phyloP scores from a whole-genome alignment of 2,113 vertebrate genomes.

The Arothron firmamentum region DNA sequence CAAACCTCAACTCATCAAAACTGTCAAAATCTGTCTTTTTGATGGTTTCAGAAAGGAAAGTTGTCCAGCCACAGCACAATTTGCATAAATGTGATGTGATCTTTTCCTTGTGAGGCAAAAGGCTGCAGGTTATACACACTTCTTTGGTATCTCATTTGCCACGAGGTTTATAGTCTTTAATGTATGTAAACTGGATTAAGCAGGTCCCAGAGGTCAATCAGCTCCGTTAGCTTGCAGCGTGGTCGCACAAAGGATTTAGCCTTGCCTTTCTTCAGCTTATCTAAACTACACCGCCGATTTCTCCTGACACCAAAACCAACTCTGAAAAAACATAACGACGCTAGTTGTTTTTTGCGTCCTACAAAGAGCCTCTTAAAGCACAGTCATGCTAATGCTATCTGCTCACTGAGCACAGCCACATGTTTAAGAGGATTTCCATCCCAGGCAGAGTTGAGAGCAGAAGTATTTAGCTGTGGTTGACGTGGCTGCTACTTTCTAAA shows the following conservation, averaged over 20 bases:
- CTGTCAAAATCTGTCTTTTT: background rate
- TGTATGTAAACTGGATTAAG: conserved; percentile 53
- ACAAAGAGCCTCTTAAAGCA: background rate
- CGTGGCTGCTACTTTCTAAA: no score
- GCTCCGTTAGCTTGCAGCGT: conserved; percentile 39
- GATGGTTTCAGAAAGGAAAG: background rate
- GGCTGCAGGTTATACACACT: background rate
- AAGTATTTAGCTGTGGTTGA: no score
- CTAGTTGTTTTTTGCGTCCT: background rate
- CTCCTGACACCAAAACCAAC: conserved; percentile 3
- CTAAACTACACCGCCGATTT: conserved; percentile 38
- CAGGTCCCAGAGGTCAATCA: conserved; percentile 33
- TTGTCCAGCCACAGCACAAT: no score
- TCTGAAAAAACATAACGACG: background rate
- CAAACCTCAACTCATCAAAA: no score
- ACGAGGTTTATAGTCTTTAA: conserved; percentile 8
- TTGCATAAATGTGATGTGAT: no score
- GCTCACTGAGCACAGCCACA: background rate
- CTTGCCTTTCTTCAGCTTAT: conserved; percentile 46
- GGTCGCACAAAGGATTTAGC: conserved; percentile 31
- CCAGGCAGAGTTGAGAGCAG: no score
- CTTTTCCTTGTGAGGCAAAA: no score
- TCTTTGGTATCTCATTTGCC: conserved; percentile 5
- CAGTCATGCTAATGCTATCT: background rate
- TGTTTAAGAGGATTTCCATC: no score